phyloP scores from a whole-genome alignment of 2,888 invertebrate genomes.

The Psylliodes chrysocephalus region DNA sequence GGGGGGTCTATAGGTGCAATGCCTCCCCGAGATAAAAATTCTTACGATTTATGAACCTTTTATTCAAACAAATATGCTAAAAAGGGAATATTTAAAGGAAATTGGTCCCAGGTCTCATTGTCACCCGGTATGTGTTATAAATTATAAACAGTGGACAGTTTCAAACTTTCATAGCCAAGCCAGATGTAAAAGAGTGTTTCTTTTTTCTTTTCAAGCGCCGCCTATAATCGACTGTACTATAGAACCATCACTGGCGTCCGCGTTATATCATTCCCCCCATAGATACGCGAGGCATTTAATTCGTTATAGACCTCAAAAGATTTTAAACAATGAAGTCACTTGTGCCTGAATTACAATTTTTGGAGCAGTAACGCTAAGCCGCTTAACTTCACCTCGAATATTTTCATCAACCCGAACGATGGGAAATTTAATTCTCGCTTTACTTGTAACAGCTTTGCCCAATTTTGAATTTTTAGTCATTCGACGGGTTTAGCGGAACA shows the following conservation, averaged over 20 bases:
- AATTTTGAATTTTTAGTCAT: constrained; percentile 29
- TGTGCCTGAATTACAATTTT: constrained; percentile 59
- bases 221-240: background rate
- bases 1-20: too few species aligned
- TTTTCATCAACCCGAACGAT: constrained; percentile 55
- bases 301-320: constrained; percentile 57
- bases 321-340: constrained; percentile 61
- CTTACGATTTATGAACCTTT: too few species aligned
- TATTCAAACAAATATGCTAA: too few species aligned
- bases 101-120: too few species aligned
- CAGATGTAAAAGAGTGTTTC: too few species aligned
- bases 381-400: constrained; percentile 54
- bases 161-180: too few species aligned
- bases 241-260: background rate
- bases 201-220: too few species aligned
- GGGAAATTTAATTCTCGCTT: constrained; percentile 53
- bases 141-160: too few species aligned
- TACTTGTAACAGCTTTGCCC: constrained; percentile 39
- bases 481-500: too few species aligned
- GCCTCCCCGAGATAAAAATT: too few species aligned
- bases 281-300: constrained; percentile 48
- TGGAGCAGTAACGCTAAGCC: constrained; percentile 57
- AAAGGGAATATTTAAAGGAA: too few species aligned
- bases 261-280: constrained; percentile 26
- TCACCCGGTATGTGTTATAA: too few species aligned